A percentile compares a stretch with the other conserved stretches of the same genome.
phyloP scores from a whole-genome alignment of 2,888 invertebrate genomes.

The Ectobius pallidus region DNA sequence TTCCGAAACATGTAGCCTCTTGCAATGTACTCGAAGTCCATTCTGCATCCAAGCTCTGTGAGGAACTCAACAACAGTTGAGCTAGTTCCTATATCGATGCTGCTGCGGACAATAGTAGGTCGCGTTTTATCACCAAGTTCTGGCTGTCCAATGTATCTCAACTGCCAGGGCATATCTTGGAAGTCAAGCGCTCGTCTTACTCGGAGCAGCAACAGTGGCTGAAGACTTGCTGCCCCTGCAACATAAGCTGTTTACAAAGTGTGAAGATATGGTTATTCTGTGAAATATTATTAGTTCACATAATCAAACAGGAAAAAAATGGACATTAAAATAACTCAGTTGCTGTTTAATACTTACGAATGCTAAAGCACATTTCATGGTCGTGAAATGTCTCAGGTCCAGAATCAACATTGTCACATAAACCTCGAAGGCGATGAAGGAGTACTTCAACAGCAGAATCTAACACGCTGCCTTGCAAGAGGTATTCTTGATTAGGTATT shows the following conservation, averaged over 20 bases:
- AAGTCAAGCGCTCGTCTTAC: slow-evolving; percentile 85
- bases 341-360: too few species aligned
- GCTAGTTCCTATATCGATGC: slow-evolving; percentile 91
- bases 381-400: slow-evolving; percentile 92
- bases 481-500: slow-evolving; percentile 91
- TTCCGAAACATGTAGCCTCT: slow-evolving; percentile 96
- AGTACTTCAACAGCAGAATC: slow-evolving; percentile 91
- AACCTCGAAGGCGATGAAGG: slow-evolving; percentile 84
- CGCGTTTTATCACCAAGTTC: slow-evolving; percentile 85
- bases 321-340: too few species aligned
- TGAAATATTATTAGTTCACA: too few species aligned
- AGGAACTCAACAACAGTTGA: slow-evolving; percentile 90
- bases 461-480: slow-evolving; percentile 91
- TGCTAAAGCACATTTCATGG: slow-evolving; percentile 88
- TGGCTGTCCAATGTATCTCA: slow-evolving; percentile 90
- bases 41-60: slow-evolving; percentile 86
- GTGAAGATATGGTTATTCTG: too few species aligned
- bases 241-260: too few species aligned
- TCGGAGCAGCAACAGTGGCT: slow-evolving; percentile 65
- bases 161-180: slow-evolving; percentile 84
- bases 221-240: slow-evolving; percentile 43
- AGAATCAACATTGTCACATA: slow-evolving; percentile 92
- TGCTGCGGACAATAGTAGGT: slow-evolving; percentile 89
- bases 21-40: slow-evolving; percentile 93
- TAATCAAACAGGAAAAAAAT: too few species aligned